A percentile compares a stretch with the other conserved stretches of the same genome.
Evolutionary conservation across 2,888 invertebrate species (phyloP).

Genomic region (Drosophila crucigera): DNA sequence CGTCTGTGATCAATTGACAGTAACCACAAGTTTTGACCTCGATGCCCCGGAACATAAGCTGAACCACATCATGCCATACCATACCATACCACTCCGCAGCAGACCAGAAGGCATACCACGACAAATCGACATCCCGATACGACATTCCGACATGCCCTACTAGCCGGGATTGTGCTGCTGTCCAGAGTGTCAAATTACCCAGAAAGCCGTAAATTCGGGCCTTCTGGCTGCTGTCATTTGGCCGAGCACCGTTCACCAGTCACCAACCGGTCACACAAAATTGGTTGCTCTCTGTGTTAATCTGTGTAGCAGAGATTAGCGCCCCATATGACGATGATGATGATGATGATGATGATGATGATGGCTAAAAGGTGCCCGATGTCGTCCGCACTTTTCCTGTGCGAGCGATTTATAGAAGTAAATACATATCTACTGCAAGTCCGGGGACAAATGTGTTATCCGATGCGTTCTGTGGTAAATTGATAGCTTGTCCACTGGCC

Average conservation of each 20-base stretch:
- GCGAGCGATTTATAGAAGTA: conserved; percentile 12
- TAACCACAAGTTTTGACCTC: conserved; percentile 57
- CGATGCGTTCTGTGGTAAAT: conserved; percentile 73
- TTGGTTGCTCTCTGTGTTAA: conserved; percentile 73
- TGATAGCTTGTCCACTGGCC: conserved; percentile 72
- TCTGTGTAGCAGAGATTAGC: conserved; percentile 78
- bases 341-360: background rate
- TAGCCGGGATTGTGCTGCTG: conserved; percentile 43
- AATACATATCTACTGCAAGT: background rate
- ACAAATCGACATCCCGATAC: conserved; percentile 8
- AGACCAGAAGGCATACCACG: background rate
- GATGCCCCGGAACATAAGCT: conserved; percentile 2
- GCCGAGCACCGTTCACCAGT: conserved; percentile 37
- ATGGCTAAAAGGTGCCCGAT: conserved; percentile 42
- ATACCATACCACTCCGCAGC: background rate
- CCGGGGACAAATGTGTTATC: conserved; percentile 62
- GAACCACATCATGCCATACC: background rate
- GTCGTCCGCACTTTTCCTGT: conserved; percentile 9
- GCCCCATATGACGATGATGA: conserved; percentile 54
- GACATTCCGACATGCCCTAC: conserved; percentile 12
- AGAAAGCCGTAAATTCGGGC: conserved; percentile 79
- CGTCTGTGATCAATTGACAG: conserved; percentile 79
- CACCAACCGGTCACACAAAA: conserved; percentile 62
- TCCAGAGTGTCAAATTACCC: conserved; percentile 79
- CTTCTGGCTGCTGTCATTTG: conserved; percentile 75